Percentiles rank a stretch among this genome's conserved stretches.
These are phyloP conservation scores for Pocillopora damicornis DNA, from an alignment of 64 coral and sea anemone genomes.

Conservation along the genomic window DNA sequence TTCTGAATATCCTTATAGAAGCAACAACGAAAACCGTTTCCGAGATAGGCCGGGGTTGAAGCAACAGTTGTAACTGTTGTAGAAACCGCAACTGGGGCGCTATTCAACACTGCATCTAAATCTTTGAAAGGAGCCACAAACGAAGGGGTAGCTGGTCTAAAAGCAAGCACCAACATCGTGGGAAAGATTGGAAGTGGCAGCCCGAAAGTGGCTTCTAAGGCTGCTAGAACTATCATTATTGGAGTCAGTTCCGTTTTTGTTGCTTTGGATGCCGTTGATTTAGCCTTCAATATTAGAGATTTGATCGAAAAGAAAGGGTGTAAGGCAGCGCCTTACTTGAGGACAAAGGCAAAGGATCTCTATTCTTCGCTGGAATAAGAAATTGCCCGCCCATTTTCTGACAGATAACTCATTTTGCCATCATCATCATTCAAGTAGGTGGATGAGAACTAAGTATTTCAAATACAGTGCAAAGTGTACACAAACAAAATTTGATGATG, in stretches of 20 bases:
- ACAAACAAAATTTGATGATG: no score
- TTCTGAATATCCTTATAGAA: neutral
- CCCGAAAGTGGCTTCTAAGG: neutral
- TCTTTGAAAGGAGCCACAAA: neutral
- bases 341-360: neutral
- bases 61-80: neutral
- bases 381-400: neutral
- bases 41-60: neutral
- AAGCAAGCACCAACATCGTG: neutral
- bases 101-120: neutral
- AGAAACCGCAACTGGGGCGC: neutral
- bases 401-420: no score
- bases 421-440: no score
- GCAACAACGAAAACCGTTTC: neutral
- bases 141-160: neutral
- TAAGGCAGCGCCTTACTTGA: neutral
- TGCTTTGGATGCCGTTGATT: neutral
- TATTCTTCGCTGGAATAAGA: neutral
- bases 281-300: constrained; percentile 1
- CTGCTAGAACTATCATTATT: neutral
- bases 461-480: no score
- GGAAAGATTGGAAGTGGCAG: neutral
- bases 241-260: neutral
- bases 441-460: no score
- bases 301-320: neutral